Percentiles rank a stretch among this genome's conserved stretches.
phyloP scores from a whole-genome alignment of 2,797 vertebrate species.

The Craterocephalus amniculus region DNA sequence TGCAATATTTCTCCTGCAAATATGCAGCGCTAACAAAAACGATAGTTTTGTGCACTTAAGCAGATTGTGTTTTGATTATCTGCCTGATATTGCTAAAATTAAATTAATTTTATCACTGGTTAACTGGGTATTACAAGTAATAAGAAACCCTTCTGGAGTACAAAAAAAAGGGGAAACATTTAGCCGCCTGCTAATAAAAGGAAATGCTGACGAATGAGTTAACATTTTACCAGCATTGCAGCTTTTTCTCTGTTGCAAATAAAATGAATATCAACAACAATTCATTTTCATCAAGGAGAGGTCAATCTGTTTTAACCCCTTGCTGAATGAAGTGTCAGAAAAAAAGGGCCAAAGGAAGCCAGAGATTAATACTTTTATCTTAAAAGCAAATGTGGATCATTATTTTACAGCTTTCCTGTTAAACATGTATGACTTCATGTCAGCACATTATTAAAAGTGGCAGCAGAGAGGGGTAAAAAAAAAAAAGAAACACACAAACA shows the following conservation, averaged over 20 bases:
- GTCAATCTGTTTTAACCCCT: slow-evolving; percentile 77
- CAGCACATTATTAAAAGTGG: slow-evolving; percentile 78
- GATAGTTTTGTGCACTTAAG: slow-evolving; percentile 84
- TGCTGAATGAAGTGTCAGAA: slow-evolving; percentile 56
- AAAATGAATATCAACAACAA: slow-evolving; percentile 75
- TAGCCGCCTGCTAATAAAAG: slow-evolving; percentile 68
- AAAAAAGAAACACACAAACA: slow-evolving; percentile 43
- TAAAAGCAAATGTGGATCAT: slow-evolving; percentile 79
- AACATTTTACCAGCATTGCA: slow-evolving; percentile 75
- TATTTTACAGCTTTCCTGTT: slow-evolving; percentile 74
- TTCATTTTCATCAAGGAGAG: slow-evolving; percentile 79
- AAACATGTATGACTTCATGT: slow-evolving; percentile 81
- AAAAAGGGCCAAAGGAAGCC: slow-evolving; percentile 53
- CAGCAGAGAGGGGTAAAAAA: slow-evolving; percentile 23
- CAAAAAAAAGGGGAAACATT: slow-evolving; percentile 62
- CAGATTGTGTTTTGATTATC: slow-evolving; percentile 82
- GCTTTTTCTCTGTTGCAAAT: slow-evolving; percentile 75
- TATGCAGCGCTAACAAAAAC: slow-evolving; percentile 81
- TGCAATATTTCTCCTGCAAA: slow-evolving; percentile 79
- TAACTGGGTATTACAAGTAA: slow-evolving; percentile 78
- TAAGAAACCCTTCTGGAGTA: slow-evolving; percentile 65
- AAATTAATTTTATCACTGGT: slow-evolving; percentile 78
- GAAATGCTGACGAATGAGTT: slow-evolving; percentile 75
- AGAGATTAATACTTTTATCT: slow-evolving; percentile 77
- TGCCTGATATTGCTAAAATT: slow-evolving; percentile 74